Base-by-base conservation (phyloP, 1,140 invertebrate genomes). In the Homalodisca vitripennis region DNA sequence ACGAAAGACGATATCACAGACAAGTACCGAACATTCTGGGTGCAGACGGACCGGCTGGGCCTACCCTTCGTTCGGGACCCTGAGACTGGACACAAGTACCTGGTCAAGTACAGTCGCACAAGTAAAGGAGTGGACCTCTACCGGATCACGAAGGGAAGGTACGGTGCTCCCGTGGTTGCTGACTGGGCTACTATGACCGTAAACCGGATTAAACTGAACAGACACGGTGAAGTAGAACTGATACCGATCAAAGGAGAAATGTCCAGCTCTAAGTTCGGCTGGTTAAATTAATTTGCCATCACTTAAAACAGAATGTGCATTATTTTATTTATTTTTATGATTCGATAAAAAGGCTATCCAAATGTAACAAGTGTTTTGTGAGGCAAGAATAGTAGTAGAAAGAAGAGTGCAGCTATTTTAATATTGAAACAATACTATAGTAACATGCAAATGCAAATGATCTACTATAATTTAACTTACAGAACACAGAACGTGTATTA, bases 161-260 rank as follows among this genome's bases (percentile, higher is more conserved):
- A 41, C 34, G 34, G 34, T 6, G 17, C 6, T 17, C 34, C 34
- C 6, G 34, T 41, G 34, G 34, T 41, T 41, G 34, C 34, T 6
- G 34, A 41, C 34, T 41, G 34, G 34, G 34, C 6, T 6, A 41
- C 34, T 10, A 17, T 17, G 17, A 41, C 6, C 17, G 34, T 41
- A 2, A 71, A 41, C 47, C 10, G 55, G 3, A 69, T 69, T 22
- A 17, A 65, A 53, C 3, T 66, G 29, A 70, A 29, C 67, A 32
- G 57, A 29, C 22, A 51, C 47, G n/a, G 66, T 2, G 12, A 70
- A 41, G 17, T 60, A 17, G 17, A 70, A 55, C 24, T 66, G 20
- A 1, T 67, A 53, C 27, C 6, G n/a, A 13, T 65, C 24, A 30
- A 70, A 41, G 17, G 47, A 64, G 32, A n/a, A n/a, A n/a, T n/a